A percentile compares a stretch with the other conserved stretches of the same genome.
phyloP scores from a whole-genome alignment of 2,888 invertebrate genomes.

The Troglohyphantes excavatus region DNA sequence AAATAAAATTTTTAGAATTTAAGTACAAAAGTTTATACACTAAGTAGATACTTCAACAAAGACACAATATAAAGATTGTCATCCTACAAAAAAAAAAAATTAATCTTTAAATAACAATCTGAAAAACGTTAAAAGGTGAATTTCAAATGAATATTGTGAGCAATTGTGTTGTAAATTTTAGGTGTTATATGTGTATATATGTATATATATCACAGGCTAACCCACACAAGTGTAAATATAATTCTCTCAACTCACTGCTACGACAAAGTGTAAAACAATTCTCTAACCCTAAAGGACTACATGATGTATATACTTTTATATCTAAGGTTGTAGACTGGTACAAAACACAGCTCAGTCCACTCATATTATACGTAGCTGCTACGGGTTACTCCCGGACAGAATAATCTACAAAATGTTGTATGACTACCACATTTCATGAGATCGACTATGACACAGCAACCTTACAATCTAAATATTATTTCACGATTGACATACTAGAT shows the following conservation, averaged over 20 bases:
- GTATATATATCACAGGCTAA: constrained; percentile 79
- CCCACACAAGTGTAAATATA: constrained; percentile 79
- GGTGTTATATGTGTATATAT: constrained; percentile 79
- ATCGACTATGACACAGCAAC: constrained; percentile 77
- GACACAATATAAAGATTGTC: constrained; percentile 78
- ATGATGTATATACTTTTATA: constrained; percentile 77
- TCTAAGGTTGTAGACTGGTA: constrained; percentile 77
- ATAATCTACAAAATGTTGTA: constrained; percentile 75
- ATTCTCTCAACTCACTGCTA: constrained; percentile 78
- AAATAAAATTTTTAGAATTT: constrained; percentile 67
- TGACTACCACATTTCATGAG: constrained; percentile 73
- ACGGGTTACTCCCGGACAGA: constrained; percentile 69
- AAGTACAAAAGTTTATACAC: constrained; percentile 78
- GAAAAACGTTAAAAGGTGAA: constrained; percentile 78
- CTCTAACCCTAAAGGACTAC: constrained; percentile 74
- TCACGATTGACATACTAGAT: constrained; percentile 67
- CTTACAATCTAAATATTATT: constrained; percentile 65
- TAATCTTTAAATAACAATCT: constrained; percentile 76
- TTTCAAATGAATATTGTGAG: constrained; percentile 78
- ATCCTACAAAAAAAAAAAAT: constrained; percentile 66
- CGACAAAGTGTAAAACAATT: constrained; percentile 77
- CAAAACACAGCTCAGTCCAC: constrained; percentile 78
- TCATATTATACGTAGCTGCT: constrained; percentile 73
- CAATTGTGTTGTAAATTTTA: constrained; percentile 79
- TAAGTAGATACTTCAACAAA: constrained; percentile 78